Conservation (phyloP, 2,797 vertebrate species). For the Lepus townsendii region DNA sequence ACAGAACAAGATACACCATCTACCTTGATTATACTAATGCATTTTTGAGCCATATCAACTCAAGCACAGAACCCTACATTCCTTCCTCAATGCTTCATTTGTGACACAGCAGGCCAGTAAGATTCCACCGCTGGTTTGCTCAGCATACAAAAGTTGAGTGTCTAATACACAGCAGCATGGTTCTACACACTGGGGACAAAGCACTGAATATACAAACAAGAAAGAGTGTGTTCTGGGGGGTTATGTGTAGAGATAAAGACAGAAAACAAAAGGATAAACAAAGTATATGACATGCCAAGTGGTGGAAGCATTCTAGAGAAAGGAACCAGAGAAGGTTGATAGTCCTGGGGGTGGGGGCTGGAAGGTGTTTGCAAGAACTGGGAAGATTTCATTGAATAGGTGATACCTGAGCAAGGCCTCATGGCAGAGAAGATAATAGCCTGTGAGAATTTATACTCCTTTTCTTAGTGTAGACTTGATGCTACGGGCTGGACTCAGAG, state of each 20-base stretch:
- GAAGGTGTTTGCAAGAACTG: not conserved
- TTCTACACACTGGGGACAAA: not conserved
- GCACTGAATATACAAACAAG: not conserved
- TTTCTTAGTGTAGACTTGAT: not conserved
- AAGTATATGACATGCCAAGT: not conserved
- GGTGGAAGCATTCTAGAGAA: not conserved
- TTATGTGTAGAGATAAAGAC: not conserved
- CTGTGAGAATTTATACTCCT: not conserved
- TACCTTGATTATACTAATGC: not conserved
- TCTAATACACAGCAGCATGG: not conserved
- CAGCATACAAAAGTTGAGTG: not conserved
- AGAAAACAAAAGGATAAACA: constrained; percentile 3
- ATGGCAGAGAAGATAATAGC: not conserved
- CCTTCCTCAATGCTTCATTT: not conserved
- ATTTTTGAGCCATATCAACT: not conserved
- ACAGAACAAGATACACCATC: not conserved
- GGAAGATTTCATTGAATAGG: not conserved
- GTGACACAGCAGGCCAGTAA: not conserved
- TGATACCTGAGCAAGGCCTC: not conserved
- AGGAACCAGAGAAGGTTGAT: not conserved
- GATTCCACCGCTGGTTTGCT: not conserved
- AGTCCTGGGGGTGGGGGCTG: not conserved
- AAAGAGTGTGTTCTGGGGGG: not conserved
- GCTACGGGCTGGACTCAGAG: not conserved
- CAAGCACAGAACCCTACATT: not conserved